Base-by-base conservation (phyloP, 2,113 vertebrate genomes). In the Ptyas mucosa region DNA sequence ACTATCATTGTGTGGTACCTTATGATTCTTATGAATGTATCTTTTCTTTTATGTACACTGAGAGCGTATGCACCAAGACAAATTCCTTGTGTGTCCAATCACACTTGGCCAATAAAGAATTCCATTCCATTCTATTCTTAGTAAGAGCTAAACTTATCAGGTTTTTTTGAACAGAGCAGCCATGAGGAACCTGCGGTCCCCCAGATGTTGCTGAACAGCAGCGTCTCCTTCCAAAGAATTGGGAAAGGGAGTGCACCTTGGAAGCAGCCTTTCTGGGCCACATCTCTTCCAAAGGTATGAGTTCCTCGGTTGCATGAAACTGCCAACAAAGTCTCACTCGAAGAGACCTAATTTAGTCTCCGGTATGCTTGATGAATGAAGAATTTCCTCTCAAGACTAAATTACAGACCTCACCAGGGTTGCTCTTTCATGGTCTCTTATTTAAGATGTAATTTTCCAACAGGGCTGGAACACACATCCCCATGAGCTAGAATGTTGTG, bases 331-430 rank as follows among this genome's bases (percentile, higher is more conserved):
- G 92, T 93, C 94, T 95, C 6, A 1, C 97, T 95, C 96, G 95
- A 93, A 97, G 92, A 96, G 95, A 97, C 97, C 97, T 97, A 98
- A 98, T 98, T 98, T 98, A 95, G 97, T 93, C 97, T 97, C 96
- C 96, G 92, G 95, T 95, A 96, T 89, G 95, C 96, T 96, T 98
- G 98, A 98, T 98, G 97, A 98, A 98, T 97, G 97, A 98, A 98
- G 97, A 98, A 98, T 98, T 98, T 98, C 98, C 98, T 98, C 97
- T 98, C 96, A 95, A 94, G 97, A 97, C 97, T 98, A 98, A 98
- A 98, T 98, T 98, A 98, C 97, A 98, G 98, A 96, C 96, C 97
- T 98, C 89, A 94, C 96, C 89, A 95, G 97, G 96, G 97, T 96
- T 97, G 95, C 95, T 97, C 96, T 97, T 97, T 98, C 94, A 92